Conservation (phyloP, 2,888 invertebrate genomes). For the Heliconius cydno region DNA sequence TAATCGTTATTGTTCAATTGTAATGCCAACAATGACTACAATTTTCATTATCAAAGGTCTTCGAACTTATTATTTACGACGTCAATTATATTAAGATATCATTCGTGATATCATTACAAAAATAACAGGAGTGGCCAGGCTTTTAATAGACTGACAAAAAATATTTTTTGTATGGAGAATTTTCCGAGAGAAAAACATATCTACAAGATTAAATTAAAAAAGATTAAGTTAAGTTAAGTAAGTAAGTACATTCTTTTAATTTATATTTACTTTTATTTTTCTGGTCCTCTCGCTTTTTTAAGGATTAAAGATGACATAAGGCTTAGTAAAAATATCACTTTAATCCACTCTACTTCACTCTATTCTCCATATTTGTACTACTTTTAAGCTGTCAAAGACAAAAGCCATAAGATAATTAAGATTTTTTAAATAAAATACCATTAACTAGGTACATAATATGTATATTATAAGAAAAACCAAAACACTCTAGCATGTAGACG, state of each 20-base stretch:
- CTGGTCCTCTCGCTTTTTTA: too few species aligned
- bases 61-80: slow-evolving; percentile 34
- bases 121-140: background rate
- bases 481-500: background rate
- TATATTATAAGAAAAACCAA: background rate
- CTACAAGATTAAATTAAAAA: too few species aligned
- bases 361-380: too few species aligned
- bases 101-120: slow-evolving; percentile 4
- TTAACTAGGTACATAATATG: background rate
- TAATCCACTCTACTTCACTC: too few species aligned
- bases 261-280: too few species aligned
- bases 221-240: too few species aligned
- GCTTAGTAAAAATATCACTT: too few species aligned
- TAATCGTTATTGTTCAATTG: slow-evolving; percentile 29
- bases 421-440: background rate
- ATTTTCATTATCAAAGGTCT: slow-evolving; percentile 42
- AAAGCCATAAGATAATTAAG: background rate
- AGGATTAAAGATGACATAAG: too few species aligned
- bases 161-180: too few species aligned
- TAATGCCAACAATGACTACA: slow-evolving; percentile 31
- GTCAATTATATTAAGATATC: slow-evolving; percentile 20
- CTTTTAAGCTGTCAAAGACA: background rate
- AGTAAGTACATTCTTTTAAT: too few species aligned
- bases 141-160: background rate
- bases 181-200: too few species aligned